These are phyloP conservation scores for Listrodromus nycthemerus DNA, from an alignment of 2,888 invertebrate genomes.

Conservation along the genomic window DNA sequence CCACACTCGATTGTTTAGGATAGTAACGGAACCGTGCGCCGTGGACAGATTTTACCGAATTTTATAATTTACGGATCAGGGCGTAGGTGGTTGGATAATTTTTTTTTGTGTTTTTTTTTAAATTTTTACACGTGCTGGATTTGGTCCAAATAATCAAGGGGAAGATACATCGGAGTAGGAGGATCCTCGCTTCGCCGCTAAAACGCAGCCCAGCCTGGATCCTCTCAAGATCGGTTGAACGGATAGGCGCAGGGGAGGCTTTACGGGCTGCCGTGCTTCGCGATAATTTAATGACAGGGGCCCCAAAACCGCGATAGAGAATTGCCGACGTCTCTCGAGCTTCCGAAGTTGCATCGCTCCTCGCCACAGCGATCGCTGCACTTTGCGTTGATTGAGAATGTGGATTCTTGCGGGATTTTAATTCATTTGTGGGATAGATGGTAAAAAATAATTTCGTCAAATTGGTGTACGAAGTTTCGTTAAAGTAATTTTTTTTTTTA, in stretches of 20 bases:
- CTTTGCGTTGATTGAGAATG: not conserved
- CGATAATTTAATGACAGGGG: constrained; percentile 62
- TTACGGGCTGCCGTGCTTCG: constrained; percentile 48
- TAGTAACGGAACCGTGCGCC: not conserved
- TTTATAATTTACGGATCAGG: not conserved
- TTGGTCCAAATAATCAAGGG: constrained; percentile 5
- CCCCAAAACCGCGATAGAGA: constrained; percentile 47
- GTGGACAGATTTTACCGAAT: not conserved
- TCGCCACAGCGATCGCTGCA: constrained; percentile 1
- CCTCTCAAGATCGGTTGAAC: constrained; percentile 57
- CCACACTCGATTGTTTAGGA: not conserved
- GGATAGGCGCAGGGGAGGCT: constrained; percentile 55
- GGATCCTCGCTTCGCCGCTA: constrained; percentile 46
- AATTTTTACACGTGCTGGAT: not conserved
- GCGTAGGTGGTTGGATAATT: constrained; percentile 11
- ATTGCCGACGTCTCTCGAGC: constrained; percentile 49
- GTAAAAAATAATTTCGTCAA: not conserved
- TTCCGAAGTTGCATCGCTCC: constrained; percentile 31
- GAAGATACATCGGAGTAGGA: constrained; percentile 18
- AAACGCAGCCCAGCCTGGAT: constrained; percentile 37
- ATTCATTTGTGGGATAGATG: not conserved
- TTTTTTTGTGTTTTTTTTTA: not conserved
- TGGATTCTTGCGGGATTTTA: not conserved
- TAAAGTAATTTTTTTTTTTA: not conserved
- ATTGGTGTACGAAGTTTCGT: not conserved